Evolutionary conservation across 2,888 invertebrate species (phyloP), one percentile per base, ranked within the genome.

Genomic region (Asteroscopus sphinx): DNA sequence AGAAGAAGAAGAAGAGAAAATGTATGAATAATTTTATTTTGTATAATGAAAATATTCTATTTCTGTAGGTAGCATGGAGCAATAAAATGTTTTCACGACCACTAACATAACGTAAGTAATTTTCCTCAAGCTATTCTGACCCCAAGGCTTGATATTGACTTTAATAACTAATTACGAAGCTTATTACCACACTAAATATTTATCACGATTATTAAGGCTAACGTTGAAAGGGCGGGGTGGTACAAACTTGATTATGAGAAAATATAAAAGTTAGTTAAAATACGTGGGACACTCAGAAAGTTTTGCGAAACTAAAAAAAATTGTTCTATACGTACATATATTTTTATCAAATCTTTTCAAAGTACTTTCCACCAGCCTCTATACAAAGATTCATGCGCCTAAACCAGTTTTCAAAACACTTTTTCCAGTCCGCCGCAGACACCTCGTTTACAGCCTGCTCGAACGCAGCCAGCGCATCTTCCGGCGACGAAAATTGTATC

Each of bases 111-210:
- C 1, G 6, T 7, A 47, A 40, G 33, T 48, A 36, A 41, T 44
- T 60, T 49, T 11, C 36, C 17, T 16, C 15, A 28, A 39, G 49
- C 35, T 13, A 30, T 42, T 54, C 25, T 21, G 3, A 30, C 3
- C 35, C 44, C 32, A 39, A 51, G 35, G 13, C 17, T 48, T 41
- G 44, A 44, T 62, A 67, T 64, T 59, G 63, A 67, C 30, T 54
- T 55, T 37, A 59, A 59, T 68, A 59, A 52, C 54, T 59, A 52
- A 68, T 68, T 68, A 68, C 21, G 15, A 49, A 41, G 52, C 55
- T 64, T 46, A 64, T 52, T 57, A 54, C 13, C 16, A 33, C 25
- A 25, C 54, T 64, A 42, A 68, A 64, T 71, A 60, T 71, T 71
- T 60, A 57, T 60, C 39, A 54, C 17, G 60, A 60, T 53, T 60